A percentile compares a stretch with the other conserved stretches of the same genome.
phyloP scores from a whole-genome alignment of 2,888 invertebrate genomes.

The Drosophila birchii region DNA sequence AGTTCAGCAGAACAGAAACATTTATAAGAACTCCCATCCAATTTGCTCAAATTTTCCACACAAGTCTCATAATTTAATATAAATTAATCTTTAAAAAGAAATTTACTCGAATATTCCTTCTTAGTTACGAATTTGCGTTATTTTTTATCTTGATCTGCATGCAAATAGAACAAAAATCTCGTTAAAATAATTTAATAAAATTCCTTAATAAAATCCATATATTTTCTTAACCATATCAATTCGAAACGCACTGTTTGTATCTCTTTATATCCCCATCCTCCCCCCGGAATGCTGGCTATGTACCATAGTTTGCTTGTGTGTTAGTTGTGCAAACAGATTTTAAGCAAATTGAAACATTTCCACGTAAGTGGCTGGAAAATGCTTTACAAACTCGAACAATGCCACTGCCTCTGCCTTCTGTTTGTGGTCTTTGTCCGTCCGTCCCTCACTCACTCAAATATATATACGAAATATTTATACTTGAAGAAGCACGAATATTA shows the following conservation, averaged over 20 bases:
- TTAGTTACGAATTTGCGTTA: neutral
- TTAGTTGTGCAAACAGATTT: constrained; percentile 58
- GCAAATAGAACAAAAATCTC: too few species aligned
- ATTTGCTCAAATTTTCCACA: neutral
- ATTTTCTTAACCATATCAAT: neutral
- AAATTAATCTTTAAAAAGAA: neutral
- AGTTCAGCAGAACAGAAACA: neutral
- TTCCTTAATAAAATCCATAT: neutral
- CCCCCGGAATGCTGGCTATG: neutral
- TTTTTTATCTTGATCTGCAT: neutral
- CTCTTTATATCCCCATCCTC: neutral
- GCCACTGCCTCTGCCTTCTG: neutral
- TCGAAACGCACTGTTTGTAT: constrained; percentile 17
- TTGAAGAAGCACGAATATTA: constrained; percentile 35
- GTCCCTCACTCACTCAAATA: constrained; percentile 3
- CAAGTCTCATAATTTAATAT: neutral
- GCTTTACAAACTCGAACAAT: constrained; percentile 11
- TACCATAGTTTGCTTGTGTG: constrained; percentile 13
- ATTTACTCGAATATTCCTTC: neutral
- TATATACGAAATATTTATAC: constrained; percentile 19
- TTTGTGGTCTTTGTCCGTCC: constrained; percentile 1
- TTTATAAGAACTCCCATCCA: neutral
- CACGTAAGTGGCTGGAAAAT: constrained; percentile 1
- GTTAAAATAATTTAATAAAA: neutral
- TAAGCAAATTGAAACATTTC: constrained; percentile 62